These are phyloP conservation scores for Sphaeridia pumilis DNA, from an alignment of 2,888 invertebrate genomes.

Conservation along the genomic window DNA sequence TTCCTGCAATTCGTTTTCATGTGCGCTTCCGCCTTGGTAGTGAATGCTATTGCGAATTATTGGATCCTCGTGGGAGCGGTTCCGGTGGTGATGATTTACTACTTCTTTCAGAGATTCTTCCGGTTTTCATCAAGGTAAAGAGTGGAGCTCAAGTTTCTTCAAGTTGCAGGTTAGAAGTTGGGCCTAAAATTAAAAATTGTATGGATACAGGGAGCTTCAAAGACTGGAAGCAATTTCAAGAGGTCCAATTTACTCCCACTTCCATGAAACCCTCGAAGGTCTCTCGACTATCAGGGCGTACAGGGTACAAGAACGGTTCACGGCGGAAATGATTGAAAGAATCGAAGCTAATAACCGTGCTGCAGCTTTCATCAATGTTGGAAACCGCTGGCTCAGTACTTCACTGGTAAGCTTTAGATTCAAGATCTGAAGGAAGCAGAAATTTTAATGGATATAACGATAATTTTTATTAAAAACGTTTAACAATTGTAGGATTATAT, in stretches of 20 bases:
- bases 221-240: conserved; percentile 62
- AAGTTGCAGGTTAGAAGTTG: too few relatives aligned
- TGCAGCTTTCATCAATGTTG: conserved; percentile 62
- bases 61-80: conserved; percentile 63
- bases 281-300: conserved; percentile 66
- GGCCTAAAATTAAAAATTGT: too few relatives aligned
- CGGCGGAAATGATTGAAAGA: conserved; percentile 50
- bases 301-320: conserved; percentile 57
- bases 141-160: too few relatives aligned
- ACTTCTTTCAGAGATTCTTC: conserved; percentile 62
- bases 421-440: too few relatives aligned
- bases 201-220: conserved; percentile 64
- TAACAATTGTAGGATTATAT: conserved; percentile 65
- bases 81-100: conserved; percentile 58
- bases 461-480: neutral
- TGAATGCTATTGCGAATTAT: conserved; percentile 62
- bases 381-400: conserved; percentile 70
- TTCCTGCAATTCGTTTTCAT: conserved; percentile 60
- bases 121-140: conserved; percentile 55
- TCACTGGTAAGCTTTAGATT: conserved; percentile 61
- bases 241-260: conserved; percentile 62
- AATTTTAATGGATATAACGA: neutral
- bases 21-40: conserved; percentile 60
- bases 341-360: conserved; percentile 63
- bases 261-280: conserved; percentile 62